Conservation (phyloP, 2,888 invertebrate species). For the Synergus laeviventris region DNA sequence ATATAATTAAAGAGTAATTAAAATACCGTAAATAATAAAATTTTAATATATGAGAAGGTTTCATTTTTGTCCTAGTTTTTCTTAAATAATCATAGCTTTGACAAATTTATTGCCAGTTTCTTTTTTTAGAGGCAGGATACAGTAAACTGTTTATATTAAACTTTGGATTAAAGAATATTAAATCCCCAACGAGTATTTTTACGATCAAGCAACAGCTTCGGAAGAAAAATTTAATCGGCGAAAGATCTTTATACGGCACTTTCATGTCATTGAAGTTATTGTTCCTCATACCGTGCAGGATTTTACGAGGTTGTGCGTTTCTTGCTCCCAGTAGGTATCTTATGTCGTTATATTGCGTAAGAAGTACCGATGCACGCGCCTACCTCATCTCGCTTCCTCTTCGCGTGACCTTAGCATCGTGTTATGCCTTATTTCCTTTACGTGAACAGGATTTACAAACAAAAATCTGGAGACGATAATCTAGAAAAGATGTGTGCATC, state of each 20-base stretch:
- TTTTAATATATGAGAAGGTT: neutral
- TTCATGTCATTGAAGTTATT: slow-evolving; percentile 31
- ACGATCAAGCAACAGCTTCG: slow-evolving; percentile 12
- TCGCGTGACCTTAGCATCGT: slow-evolving; percentile 25
- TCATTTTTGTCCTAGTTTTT: too few relatives aligned
- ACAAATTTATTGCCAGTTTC: too few relatives aligned
- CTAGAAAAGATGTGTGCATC: neutral
- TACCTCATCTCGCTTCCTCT: slow-evolving; percentile 6
- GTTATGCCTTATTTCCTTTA: slow-evolving; percentile 3
- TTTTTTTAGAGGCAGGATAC: too few relatives aligned
- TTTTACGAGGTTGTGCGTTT: slow-evolving; percentile 11
- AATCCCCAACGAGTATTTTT: neutral
- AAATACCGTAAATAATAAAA: neutral
- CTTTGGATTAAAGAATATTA: slow-evolving; percentile 12
- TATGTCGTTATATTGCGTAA: slow-evolving; percentile 17
- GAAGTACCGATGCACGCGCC: slow-evolving; percentile 29
- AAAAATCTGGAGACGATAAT: slow-evolving; percentile 16
- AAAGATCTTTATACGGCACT: slow-evolving; percentile 15
- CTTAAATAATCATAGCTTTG: too few relatives aligned
- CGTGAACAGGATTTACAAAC: slow-evolving; percentile 35
- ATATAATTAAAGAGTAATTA: neutral
- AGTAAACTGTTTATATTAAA: neutral
- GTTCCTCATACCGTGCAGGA: neutral
- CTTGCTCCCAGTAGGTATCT: neutral
- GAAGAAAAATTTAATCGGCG: slow-evolving; percentile 28